Evolutionary conservation across 2,888 invertebrate species (phyloP).

Genomic region (Lepeophtheirus nordmannii): DNA sequence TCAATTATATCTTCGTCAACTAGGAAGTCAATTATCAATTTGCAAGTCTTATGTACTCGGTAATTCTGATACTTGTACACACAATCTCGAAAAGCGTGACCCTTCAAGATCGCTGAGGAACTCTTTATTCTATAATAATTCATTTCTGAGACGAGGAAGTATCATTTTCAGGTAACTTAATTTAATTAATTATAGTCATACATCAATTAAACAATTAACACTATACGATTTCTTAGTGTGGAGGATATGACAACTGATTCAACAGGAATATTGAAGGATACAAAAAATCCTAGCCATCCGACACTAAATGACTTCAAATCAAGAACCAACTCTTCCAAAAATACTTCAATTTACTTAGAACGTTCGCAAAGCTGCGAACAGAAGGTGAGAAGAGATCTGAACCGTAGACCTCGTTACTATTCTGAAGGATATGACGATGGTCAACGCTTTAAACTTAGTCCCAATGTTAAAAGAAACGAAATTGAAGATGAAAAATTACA

Average conservation of each 20-base stretch:
- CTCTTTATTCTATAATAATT: not conserved
- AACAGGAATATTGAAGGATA: constrained; percentile 53
- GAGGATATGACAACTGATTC: constrained; percentile 59
- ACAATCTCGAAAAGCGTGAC: not conserved
- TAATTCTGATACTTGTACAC: not conserved
- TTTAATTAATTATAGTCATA: not conserved
- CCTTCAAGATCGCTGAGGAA: not conserved
- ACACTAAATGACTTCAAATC: not conserved
- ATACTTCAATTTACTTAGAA: not conserved
- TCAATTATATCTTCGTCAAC: constrained; percentile 8
- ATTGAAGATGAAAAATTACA: not conserved
- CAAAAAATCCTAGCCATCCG: constrained; percentile 10
- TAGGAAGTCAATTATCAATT: constrained; percentile 1
- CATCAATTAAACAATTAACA: not conserved
- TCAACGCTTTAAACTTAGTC: not conserved
- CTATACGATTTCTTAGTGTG: constrained; percentile 49
- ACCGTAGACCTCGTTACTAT: not conserved
- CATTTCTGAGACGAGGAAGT: not conserved
- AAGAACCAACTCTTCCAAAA: not conserved
- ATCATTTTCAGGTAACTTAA: not conserved
- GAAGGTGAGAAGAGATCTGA: not conserved
- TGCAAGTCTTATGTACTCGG: constrained; percentile 12
- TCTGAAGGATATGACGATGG: not conserved
- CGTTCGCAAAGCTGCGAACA: constrained; percentile 13
- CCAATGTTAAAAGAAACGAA: not conserved